These are phyloP conservation scores for Gymnocheta viridis DNA, from an alignment of 2,888 invertebrate genomes.

Conservation along the genomic window DNA sequence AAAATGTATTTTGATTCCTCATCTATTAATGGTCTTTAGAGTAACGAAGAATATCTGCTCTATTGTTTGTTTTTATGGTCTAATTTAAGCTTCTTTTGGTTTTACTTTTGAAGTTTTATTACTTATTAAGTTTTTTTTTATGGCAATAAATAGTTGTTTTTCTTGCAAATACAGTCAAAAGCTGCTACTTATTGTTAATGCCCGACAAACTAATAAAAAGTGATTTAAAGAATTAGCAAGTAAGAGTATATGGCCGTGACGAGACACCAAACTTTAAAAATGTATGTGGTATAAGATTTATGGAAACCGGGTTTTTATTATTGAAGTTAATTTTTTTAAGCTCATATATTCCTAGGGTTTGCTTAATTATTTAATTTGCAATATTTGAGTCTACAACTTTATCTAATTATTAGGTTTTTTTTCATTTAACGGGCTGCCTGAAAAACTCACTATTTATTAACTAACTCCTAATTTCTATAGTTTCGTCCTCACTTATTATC, in stretches of 20 bases:
- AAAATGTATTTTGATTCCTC: not conserved
- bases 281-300: not conserved
- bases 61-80: not conserved
- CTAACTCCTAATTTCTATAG: too few species aligned
- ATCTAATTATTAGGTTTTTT: too few species aligned
- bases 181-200: not conserved
- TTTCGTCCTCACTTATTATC: too few species aligned
- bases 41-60: slow-evolving; percentile 1
- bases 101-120: not conserved
- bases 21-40: not conserved
- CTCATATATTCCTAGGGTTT: too few species aligned
- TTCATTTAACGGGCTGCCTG: too few species aligned
- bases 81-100: not conserved
- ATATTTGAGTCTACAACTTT: too few species aligned
- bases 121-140: not conserved
- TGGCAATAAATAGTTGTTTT: not conserved
- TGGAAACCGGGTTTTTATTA: too few species aligned
- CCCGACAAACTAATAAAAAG: not conserved
- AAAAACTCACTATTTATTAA: too few species aligned
- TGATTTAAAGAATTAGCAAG: not conserved
- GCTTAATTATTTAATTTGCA: too few species aligned
- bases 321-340: too few species aligned
- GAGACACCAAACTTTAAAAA: not conserved
- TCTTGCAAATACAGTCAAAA: not conserved
- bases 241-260: not conserved